These are phyloP conservation scores for Nymphalis c-album DNA, from an alignment of 2,888 invertebrate genomes.

Conservation along the genomic window DNA sequence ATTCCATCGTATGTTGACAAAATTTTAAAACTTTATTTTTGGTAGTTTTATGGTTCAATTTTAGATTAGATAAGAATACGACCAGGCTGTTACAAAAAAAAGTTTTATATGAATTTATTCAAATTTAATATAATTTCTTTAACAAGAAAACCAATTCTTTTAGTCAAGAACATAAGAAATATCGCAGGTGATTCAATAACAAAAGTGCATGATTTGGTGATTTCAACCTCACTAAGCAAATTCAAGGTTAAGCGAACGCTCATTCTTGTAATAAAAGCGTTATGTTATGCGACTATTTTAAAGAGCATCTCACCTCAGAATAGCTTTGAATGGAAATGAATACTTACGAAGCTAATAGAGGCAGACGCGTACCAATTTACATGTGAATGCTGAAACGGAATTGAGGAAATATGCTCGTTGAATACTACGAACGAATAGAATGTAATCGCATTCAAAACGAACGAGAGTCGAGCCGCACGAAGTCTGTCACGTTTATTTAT, in stretches of 20 bases:
- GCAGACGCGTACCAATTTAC: slow-evolving; percentile 37
- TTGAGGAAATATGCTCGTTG: slow-evolving; percentile 34
- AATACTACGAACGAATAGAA: slow-evolving; percentile 31
- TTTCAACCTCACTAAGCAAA: not conserved
- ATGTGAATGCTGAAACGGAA: slow-evolving; percentile 36
- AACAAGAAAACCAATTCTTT: no score
- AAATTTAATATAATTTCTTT: no score
- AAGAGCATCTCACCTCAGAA: slow-evolving; percentile 2
- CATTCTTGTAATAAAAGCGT: not conserved
- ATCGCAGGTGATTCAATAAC: not conserved
- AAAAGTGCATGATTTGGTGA: no score
- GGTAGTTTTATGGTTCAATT: no score
- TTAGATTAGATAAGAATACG: no score
- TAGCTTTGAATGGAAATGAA: slow-evolving; percentile 29
- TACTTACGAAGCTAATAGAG: slow-evolving; percentile 34
- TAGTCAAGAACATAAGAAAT: no score
- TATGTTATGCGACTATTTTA: not conserved
- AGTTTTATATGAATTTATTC: no score
- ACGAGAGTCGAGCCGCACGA: not conserved
- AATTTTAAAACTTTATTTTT: no score
- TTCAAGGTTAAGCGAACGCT: not conserved
- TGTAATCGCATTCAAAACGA: slow-evolving; percentile 24
- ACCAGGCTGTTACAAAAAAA: no score
- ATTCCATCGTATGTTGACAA: no score
- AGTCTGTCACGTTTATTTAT: not conserved